Evolutionary conservation across 2,797 vertebrate species (phyloP).

Genomic region (Liasis olivaceus): DNA sequence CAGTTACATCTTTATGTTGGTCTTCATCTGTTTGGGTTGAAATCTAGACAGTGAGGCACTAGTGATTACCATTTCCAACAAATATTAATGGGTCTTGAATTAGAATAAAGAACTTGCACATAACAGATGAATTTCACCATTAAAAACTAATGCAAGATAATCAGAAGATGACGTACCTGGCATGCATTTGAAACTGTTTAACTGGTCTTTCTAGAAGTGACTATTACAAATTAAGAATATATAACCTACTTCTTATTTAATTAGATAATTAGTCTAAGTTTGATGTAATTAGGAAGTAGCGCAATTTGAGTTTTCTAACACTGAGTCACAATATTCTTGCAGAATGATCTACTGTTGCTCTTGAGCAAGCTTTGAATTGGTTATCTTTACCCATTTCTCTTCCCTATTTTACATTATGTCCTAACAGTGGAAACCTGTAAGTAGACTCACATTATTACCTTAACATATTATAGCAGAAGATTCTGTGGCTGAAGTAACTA

Average conservation of each 20-base stretch:
- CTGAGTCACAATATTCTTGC: neutral
- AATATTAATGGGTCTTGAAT: neutral
- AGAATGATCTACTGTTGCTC: neutral
- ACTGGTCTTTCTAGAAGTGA: neutral
- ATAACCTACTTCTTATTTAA: neutral
- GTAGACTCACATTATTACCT: neutral
- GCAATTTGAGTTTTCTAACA: neutral
- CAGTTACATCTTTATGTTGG: constrained; percentile 48
- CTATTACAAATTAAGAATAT: neutral
- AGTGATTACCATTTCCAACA: constrained; percentile 44
- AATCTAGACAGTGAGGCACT: constrained; percentile 33
- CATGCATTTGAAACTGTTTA: neutral
- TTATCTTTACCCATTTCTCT: neutral
- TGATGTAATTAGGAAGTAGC: neutral
- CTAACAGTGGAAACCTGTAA: neutral
- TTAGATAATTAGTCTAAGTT: neutral
- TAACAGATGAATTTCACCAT: neutral
- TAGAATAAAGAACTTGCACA: constrained; percentile 26
- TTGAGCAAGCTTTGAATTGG: neutral
- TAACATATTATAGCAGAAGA: neutral
- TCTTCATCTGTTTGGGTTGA: constrained; percentile 56
- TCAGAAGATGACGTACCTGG: neutral
- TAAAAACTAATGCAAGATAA: neutral
- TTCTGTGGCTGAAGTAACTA: neutral
- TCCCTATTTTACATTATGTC: neutral